Evolutionary conservation across 92 coral and sea anemone genomes (phyloP).

Genomic region (Siderastrea radians): DNA sequence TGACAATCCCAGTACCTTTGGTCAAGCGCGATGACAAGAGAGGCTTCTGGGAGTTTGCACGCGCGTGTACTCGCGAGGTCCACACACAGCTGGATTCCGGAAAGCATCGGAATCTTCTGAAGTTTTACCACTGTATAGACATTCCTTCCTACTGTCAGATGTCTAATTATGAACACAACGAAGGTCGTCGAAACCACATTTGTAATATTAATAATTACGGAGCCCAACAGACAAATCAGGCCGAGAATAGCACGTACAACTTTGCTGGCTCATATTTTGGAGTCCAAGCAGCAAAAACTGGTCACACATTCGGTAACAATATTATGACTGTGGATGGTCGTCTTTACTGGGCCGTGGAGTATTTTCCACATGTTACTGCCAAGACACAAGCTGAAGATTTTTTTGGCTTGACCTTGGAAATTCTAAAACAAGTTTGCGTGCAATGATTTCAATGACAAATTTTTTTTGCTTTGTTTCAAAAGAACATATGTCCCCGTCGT

Average conservation of each 20-base stretch:
- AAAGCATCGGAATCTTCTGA: conserved; percentile 23
- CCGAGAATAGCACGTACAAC: background rate
- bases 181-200: conserved; percentile 38
- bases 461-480: too few species aligned
- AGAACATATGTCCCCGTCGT: too few species aligned
- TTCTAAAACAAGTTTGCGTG: conserved; percentile 33
- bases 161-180: conserved; percentile 34
- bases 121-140: conserved; percentile 39
- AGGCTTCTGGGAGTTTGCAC: conserved; percentile 55
- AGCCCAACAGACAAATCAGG: conserved; percentile 8
- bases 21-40: background rate
- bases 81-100: conserved; percentile 49
- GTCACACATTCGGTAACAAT: conserved; percentile 59
- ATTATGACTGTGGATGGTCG: conserved; percentile 70
- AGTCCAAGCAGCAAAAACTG: conserved; percentile 47
- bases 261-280: conserved; percentile 46
- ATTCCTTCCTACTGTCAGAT: conserved; percentile 29
- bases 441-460: background rate
- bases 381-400: conserved; percentile 63
- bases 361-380: conserved; percentile 64
- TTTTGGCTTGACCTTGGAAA: conserved; percentile 54
- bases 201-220: conserved; percentile 41
- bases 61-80: conserved; percentile 52
- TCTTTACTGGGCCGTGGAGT: conserved; percentile 72
- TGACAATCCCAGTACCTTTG: conserved; percentile 25